These are phyloP conservation scores for Diorhabda sublineata DNA, from an alignment of 1,140 invertebrate species.

Conservation along the genomic window DNA sequence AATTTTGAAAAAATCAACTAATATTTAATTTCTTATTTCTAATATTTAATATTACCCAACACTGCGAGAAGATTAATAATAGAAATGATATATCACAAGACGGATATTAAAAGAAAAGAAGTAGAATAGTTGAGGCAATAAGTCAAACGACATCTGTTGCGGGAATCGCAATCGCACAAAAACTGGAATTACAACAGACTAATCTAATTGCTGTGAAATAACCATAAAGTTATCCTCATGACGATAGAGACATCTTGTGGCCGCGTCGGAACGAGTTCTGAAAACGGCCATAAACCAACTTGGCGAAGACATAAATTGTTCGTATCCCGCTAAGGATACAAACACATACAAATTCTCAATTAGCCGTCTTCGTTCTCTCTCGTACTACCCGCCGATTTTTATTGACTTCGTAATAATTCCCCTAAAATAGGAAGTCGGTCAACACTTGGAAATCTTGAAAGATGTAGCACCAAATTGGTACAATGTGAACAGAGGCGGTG, in stretches of 20 bases:
- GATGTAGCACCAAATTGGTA: constrained; percentile 20
- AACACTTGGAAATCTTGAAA: constrained; percentile 9
- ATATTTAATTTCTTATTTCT: too few relatives aligned
- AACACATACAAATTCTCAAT: constrained; percentile 45
- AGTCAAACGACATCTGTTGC: constrained; percentile 43
- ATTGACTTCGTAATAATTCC: constrained; percentile 23
- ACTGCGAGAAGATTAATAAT: constrained; percentile 23
- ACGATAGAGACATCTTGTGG: constrained; percentile 47
- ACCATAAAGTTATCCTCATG: constrained; percentile 44
- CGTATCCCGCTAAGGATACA: constrained; percentile 34
- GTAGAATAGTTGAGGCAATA: constrained; percentile 30
- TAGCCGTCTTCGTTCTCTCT: constrained; percentile 22
- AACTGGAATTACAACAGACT: constrained; percentile 44
- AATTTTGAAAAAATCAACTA: too few relatives aligned
- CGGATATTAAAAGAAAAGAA: constrained; percentile 22
- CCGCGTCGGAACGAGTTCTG: constrained; percentile 40
- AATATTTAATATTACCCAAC: not conserved
- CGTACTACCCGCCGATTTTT: constrained; percentile 27
- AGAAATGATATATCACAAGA: constrained; percentile 18
- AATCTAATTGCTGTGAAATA: constrained; percentile 45
- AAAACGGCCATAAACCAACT: constrained; percentile 44
- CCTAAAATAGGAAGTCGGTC: constrained; percentile 23
- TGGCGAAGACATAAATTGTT: constrained; percentile 42
- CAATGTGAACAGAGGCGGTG: not conserved
- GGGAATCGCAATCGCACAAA: constrained; percentile 35